These are phyloP conservation scores for Lottia scabra DNA, from an alignment of 2,888 invertebrate species.

Conservation along the genomic window DNA sequence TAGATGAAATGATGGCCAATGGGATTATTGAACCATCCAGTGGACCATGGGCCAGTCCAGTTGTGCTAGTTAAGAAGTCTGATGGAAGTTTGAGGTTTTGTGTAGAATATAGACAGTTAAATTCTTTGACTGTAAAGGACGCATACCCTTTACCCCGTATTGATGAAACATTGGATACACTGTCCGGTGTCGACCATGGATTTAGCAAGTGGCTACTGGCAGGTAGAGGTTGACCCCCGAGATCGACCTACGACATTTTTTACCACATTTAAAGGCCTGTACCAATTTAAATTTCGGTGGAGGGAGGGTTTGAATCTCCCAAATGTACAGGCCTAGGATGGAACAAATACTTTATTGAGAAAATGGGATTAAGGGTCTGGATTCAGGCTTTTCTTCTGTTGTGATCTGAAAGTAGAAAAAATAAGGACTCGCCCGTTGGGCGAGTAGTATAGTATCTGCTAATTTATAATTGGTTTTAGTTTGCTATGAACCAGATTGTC, in stretches of 20 bases:
- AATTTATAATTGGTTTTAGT: too few species aligned
- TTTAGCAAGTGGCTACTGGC: background rate
- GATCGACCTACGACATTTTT: background rate
- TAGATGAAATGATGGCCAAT: background rate
- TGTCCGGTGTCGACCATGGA: slow-evolving; percentile 2
- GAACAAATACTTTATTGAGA: too few species aligned
- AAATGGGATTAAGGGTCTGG: too few species aligned
- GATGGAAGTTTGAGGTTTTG: background rate
- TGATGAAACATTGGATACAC: background rate
- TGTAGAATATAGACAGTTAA: background rate
- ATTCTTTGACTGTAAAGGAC: background rate
- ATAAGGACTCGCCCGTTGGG: too few species aligned
- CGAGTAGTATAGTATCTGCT: too few species aligned
- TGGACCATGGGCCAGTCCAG: background rate
- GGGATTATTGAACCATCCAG: background rate
- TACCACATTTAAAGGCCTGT: background rate
- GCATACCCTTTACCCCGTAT: background rate
- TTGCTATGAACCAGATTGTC: too few species aligned
- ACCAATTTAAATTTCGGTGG: background rate
- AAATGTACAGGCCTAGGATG: too few species aligned
- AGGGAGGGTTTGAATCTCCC: too few species aligned
- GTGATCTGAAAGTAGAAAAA: too few species aligned
- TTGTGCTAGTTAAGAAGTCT: background rate
- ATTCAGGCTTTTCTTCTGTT: too few species aligned
- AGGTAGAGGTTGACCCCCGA: background rate